These are phyloP conservation scores for Mesoligia furuncula DNA, from an alignment of 2,888 invertebrate species.

Conservation along the genomic window DNA sequence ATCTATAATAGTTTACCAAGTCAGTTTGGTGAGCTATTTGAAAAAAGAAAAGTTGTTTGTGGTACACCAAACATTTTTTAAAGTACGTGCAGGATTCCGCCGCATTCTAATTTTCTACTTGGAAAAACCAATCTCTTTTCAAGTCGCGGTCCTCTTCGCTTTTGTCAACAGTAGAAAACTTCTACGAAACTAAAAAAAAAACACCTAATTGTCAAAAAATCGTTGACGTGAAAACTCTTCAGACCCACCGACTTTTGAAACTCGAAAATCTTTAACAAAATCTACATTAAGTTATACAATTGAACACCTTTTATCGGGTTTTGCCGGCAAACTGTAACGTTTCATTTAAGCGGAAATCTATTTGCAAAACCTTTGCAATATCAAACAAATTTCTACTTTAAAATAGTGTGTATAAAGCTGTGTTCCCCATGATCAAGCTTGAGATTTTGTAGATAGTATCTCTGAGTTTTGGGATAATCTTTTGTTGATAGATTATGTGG, in stretches of 20 bases:
- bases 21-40: no score
- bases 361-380: constrained; percentile 44
- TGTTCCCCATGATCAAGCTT: constrained; percentile 58
- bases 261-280: constrained; percentile 66
- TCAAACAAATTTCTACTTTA: constrained; percentile 54
- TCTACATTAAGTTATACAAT: constrained; percentile 82
- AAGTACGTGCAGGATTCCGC: constrained; percentile 4
- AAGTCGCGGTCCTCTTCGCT: neutral
- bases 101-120: constrained; percentile 13
- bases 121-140: constrained; percentile 24
- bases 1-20: neutral
- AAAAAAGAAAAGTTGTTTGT: neutral
- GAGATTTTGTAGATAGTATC: constrained; percentile 57
- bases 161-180: constrained; percentile 23
- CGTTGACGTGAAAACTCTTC: constrained; percentile 82
- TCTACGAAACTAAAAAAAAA: constrained; percentile 40
- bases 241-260: constrained; percentile 71
- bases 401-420: constrained; percentile 39
- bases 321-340: constrained; percentile 76
- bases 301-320: constrained; percentile 85
- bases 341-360: constrained; percentile 79
- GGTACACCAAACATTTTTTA: neutral
- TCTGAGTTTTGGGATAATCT: constrained; percentile 84
- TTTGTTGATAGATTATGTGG: constrained; percentile 87
- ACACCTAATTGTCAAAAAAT: constrained; percentile 65